phyloP scores from a whole-genome alignment of 2,797 vertebrate genomes.

The Scarus forsteni region DNA sequence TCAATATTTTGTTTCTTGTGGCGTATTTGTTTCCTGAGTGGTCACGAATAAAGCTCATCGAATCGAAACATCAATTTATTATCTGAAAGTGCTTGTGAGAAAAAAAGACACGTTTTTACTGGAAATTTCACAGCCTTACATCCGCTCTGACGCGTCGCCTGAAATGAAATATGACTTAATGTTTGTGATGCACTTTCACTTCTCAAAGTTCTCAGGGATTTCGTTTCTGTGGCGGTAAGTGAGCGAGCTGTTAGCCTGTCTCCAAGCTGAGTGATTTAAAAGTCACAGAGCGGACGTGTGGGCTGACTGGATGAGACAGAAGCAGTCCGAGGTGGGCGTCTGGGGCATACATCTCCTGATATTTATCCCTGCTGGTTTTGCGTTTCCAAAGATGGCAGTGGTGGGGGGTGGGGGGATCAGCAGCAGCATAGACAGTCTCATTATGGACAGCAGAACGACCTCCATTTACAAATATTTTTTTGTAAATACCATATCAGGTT shows the following conservation, averaged over 20 bases:
- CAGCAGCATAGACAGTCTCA: slow-evolving; percentile 54
- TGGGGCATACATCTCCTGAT: slow-evolving; percentile 74
- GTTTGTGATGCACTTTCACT: slow-evolving; percentile 72
- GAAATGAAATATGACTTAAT: slow-evolving; percentile 76
- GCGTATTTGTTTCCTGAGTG: slow-evolving; percentile 87
- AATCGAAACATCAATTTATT: slow-evolving; percentile 89
- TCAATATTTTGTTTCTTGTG: slow-evolving; percentile 88
- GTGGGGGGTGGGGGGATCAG: slow-evolving; percentile 36
- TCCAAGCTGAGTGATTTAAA: slow-evolving; percentile 59
- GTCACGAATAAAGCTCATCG: slow-evolving; percentile 83
- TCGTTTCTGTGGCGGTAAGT: slow-evolving; percentile 54
- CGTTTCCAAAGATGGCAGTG: slow-evolving; percentile 60
- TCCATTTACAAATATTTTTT: slow-evolving; percentile 91
- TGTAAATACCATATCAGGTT: slow-evolving; percentile 85
- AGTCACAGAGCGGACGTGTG: slow-evolving; percentile 34
- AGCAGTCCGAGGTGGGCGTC: slow-evolving; percentile 64
- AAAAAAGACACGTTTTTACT: slow-evolving; percentile 70
- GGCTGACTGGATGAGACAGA: slow-evolving; percentile 74
- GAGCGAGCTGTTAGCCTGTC: slow-evolving; percentile 56
- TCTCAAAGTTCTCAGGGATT: slow-evolving; percentile 65
- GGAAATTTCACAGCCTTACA: slow-evolving; percentile 80
- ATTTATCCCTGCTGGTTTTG: slow-evolving; percentile 68
- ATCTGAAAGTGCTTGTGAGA: slow-evolving; percentile 81
- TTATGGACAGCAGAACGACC: slow-evolving; percentile 68
- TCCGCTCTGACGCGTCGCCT: slow-evolving; percentile 62